A percentile compares a stretch with the other conserved stretches of the same genome.
These are phyloP conservation scores for Paradoxurus hermaphroditus DNA, from an alignment of 2,113 vertebrate genomes.

Conservation along the genomic window DNA sequence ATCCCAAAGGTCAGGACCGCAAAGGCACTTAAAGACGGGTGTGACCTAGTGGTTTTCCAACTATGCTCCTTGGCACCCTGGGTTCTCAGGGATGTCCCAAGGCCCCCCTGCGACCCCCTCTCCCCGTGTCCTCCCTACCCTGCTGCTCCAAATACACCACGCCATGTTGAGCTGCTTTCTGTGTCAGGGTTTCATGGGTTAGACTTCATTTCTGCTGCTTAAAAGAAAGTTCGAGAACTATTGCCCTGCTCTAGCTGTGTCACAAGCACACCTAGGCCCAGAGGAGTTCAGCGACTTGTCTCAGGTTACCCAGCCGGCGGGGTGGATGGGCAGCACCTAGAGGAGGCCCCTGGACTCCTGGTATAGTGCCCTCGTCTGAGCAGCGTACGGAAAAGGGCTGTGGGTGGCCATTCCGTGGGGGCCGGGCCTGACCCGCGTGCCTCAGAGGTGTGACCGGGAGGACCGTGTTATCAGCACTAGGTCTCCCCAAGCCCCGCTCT, in stretches of 20 bases:
- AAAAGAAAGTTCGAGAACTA: background rate
- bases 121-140: fast-evolving
- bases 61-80: background rate
- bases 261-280: background rate
- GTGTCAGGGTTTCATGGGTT: background rate
- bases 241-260: background rate
- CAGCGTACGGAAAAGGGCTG: background rate
- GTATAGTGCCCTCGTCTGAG: background rate
- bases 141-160: background rate
- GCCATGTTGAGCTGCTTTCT: background rate
- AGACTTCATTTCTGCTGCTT: background rate
- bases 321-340: background rate
- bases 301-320: background rate
- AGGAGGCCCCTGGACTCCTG: background rate
- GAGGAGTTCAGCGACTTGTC: background rate
- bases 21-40: background rate
- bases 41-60: background rate
- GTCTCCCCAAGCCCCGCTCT: background rate
- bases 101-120: background rate
- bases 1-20: background rate
- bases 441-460: background rate
- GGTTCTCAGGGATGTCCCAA: background rate
- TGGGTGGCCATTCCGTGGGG: fast-evolving
- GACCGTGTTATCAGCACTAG: background rate
- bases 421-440: background rate